A percentile compares a stretch with the other conserved stretches of the same genome.
Conservation (phyloP, 2,113 vertebrate species). For the Delphinus delphis region DNA sequence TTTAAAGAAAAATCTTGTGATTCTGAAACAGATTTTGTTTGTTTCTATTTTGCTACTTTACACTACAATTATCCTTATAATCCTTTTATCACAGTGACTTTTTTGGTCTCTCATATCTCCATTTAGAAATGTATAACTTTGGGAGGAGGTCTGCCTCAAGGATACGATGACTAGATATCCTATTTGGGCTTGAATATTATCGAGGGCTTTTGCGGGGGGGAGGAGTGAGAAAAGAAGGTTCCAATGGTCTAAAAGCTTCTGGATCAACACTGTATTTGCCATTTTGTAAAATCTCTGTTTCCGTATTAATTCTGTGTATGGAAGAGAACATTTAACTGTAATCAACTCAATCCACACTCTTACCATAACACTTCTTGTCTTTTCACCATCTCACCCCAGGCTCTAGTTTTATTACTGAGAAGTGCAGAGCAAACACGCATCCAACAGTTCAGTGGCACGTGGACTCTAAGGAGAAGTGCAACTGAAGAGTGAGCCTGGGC, state of each 20-base stretch:
- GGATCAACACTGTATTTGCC: background rate
- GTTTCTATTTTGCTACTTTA: background rate
- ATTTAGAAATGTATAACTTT: background rate
- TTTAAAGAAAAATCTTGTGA: background rate
- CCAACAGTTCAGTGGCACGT: rapidly evolving
- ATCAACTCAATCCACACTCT: background rate
- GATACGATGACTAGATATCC: background rate
- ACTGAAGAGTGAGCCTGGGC: background rate
- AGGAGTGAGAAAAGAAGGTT: background rate
- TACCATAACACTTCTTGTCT: too few relatives aligned
- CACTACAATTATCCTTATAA: background rate
- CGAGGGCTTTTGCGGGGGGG: rapidly evolving
- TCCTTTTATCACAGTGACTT: background rate
- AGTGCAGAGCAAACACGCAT: background rate
- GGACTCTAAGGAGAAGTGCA: background rate
- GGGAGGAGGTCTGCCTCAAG: background rate
- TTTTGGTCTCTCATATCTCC: background rate
- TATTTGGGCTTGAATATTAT: background rate
- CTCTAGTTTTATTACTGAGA: background rate
- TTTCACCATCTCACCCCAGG: background rate
- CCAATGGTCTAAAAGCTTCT: background rate
- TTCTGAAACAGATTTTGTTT: background rate
- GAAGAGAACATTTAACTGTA: background rate
- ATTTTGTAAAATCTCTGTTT: background rate
- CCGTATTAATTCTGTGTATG: background rate